Evolutionary conservation across 2,888 invertebrate species (phyloP), one percentile per base, ranked within the genome.

Genomic region (Cephus spinipes): DNA sequence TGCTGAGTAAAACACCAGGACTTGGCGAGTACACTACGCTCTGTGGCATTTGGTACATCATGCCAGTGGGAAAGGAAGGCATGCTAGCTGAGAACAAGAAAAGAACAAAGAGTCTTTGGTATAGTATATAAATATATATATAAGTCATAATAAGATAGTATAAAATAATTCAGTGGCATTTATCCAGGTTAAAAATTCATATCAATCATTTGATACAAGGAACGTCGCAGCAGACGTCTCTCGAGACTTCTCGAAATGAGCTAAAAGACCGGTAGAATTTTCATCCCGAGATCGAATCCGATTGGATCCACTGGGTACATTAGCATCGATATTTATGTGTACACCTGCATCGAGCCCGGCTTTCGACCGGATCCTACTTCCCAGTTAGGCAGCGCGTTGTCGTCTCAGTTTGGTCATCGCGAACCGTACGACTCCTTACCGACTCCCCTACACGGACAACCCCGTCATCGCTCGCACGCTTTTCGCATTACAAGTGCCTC

Each of bases 281-380:
- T 71, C 71, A 71, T 71, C 32, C 71, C 9, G 71, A 31, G 32
- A 30, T 71, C 71, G 71, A 33, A 71, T 71, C 12, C 32, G 86
- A 85, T 83, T 84, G 83, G 84, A 86, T 85, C 85, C 85, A 84
- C 86, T 86, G 86, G 76, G 85, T 86, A 85, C 87, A 90, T 90
- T 90, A 90, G 90, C 89, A 90, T 90, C 89, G 90, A 90, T 90
- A 90, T 90, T 90, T 90, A 90, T 90, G 90, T 89, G 90, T 89
- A 89, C 90, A 90, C 90, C 90, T 90, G 90, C 89, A 88, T 88
- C 87, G 86, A 85, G 86, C 83, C 83, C 81, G 86, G 88, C 88
- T 89, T 88, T 89, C 90, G 89, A 89, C 90, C 90, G 90, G 90
- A 90, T 90, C 89, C 88, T 89, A 90, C 90, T 90, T 90, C 90